Base-by-base conservation (phyloP, 2,113 vertebrate genomes). In the Oreocharis arfaki region DNA sequence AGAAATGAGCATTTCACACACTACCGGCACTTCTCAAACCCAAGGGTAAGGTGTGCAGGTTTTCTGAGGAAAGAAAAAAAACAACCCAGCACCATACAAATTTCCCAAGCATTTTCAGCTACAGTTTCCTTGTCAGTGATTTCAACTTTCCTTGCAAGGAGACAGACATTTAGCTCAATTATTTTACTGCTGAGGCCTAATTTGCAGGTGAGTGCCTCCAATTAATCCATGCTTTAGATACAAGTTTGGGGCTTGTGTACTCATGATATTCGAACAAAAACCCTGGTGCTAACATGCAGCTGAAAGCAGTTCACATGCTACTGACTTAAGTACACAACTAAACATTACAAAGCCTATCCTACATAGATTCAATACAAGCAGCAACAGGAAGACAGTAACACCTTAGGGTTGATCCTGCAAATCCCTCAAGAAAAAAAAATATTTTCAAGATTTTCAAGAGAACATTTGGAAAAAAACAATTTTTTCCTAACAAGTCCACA, bases 61-160 rank as follows among this genome's bases (percentile, higher is more conserved):
- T 44, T 57, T 56, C 23, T 32, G 10, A 59, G 24, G 17, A 35
- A 73, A 87, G 19, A 24, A 47, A 57, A 67, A 20, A 63, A 33
- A 37, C 0, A n/a, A n/a, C 2, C 3, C 21, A 56, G 21, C 13
- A 87, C 15, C 60, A 39, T 7, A 42, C 1, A 14, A 11, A 69
- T 69, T 83, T 57, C 22, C 19, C 37, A 68, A 74, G 22, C 15
- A 32, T 53, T 73, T 93, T 67, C 27, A 75, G 8, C 21, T 46
- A 41, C 10, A 77, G 26, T 42, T 69, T 85, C 59, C 55, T 44
- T 41, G 35, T 33, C 53, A 57, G 30, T 27, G n/a, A 84, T 67
- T 74, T 77, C n/a, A 47, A 16, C 10, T 13, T 60, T 59, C 0
- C 14, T 76, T 86, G 37, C 57, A 89, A 69, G 80, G 22, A 82